Conservation (phyloP, 2,113 vertebrate genomes). For the Ceyx cyanopectus region DNA sequence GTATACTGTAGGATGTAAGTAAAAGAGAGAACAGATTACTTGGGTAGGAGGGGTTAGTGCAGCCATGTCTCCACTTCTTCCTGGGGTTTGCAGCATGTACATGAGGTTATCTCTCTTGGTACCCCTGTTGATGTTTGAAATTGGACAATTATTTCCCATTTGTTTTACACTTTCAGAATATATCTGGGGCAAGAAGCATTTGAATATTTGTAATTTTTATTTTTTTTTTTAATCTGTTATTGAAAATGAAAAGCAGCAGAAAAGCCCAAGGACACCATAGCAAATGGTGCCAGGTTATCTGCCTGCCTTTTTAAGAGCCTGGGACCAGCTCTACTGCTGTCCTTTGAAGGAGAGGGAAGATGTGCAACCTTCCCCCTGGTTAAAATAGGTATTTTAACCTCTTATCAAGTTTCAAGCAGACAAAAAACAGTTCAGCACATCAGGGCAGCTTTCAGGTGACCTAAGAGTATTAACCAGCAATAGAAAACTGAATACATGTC, state of each 20-base stretch:
- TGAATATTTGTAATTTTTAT: neutral
- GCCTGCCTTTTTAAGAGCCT: neutral
- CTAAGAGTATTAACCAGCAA: neutral
- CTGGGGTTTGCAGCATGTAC: accelerated
- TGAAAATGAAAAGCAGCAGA: neutral
- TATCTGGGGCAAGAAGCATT: neutral
- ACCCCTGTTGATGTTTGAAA: neutral
- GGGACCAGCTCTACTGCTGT: neutral
- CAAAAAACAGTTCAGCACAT: neutral
- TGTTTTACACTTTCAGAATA: neutral
- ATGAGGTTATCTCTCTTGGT: neutral
- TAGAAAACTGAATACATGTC: neutral
- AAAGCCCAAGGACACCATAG: neutral
- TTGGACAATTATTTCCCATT: neutral
- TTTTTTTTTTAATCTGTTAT: neutral
- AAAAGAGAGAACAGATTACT: neutral
- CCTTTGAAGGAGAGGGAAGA: neutral
- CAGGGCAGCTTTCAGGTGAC: neutral
- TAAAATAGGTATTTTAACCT: neutral
- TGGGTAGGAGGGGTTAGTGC: accelerated
- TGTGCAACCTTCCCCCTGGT: neutral
- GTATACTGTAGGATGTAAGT: accelerated
- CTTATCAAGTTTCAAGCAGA: neutral
- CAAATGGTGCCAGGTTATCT: neutral
- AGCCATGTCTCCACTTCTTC: neutral